Evolutionary conservation across 1,140 invertebrate genomes (phyloP), one percentile per base, ranked within the genome.

Genomic region (Drosophila subpulchrella): DNA sequence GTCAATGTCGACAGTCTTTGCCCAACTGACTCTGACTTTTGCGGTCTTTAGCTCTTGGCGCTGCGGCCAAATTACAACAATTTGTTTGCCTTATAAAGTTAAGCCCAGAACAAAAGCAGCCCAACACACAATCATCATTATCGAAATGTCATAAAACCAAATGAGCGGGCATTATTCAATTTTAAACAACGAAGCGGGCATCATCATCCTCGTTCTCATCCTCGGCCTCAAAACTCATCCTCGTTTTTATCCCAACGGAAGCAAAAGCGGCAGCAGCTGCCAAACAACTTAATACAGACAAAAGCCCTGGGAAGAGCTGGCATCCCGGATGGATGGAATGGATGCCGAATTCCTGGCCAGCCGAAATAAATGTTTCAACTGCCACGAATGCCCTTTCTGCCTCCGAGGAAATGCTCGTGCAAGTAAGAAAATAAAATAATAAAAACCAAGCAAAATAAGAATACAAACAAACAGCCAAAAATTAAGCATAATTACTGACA

Each of bases 131-230:
- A 89, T 84, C 85, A 89, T 89, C 84, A 89, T 89, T 89, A 89
- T 84, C 84, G 84, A 90, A 86, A 89, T 89, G 84, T 89, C 84
- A 89, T 89, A 89, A 89, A 89, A 89, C 56, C 84, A 89, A 89
- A 89, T 89, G 84, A 76, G 70, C 84, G 80, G 63, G 67, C 84
- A 89, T 89, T 89, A 90, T 89, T 89, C 84, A 89, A 89, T 89
- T 89, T 88, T 83, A 83, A 86, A 86, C 79, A 67, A 67, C 73
- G 61, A 75, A 67, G 42, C n/a, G 54, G 44, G 67, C 65, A 41
- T 71, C 65, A 57, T 71, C 68, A 71, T 68, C 63, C 61, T 38
- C 61, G 36, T 47, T 34, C 59, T 41, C 67, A 57, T 68, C 42
- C 62, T 32, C 61, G 60, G 53, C 46, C 57, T 36, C 59, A 66